Evolutionary conservation across 2,888 invertebrate genomes (phyloP), one percentile per base, ranked within the genome.

Genomic region (Toxonevra muliebris): DNA sequence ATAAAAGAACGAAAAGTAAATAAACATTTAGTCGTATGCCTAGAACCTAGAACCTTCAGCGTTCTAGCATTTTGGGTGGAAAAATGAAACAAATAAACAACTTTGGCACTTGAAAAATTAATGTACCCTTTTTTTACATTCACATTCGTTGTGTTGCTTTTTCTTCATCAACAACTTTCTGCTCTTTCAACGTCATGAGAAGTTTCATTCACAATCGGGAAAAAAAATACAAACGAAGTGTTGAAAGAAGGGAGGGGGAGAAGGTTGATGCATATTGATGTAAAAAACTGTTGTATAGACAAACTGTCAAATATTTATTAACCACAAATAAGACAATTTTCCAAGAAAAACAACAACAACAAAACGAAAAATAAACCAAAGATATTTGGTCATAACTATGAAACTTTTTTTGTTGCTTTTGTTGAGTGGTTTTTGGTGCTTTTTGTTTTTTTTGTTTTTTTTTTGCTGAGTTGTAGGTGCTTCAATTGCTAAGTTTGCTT

Each of bases 251-350:
- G 7, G 30, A 4, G 30, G 30, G 7, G 30, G 30, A 30, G 7
- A 30, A 30, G 7, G 3, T 30, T 30, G n/a, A n/a, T n/a, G n/a
- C 30, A 30, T 30, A 30, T 30, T 30, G 30, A 30, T 30, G 7
- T 4, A 30, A 30, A 30, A 13, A 48, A 48, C 8, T 48, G 15
- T 48, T 13, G n/a, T 15, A 61, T 79, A 78, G 78, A 78, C 78
- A 78, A 79, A 78, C 30, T 78, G 78, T 79, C 78, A 78, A 78
- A 78, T 78, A 78, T 78, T 78, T 78, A 78, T 78, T 78, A 76
- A 79, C 77, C 75, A 76, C 72, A 78, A 79, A 79, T 77, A 68
- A 63, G 45, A 52, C 45, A 60, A 43, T 66, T 66, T 48, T 48
- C 48, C 48, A 10, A 48, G 48, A 48, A 48, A 15, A n/a, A 13